Evolutionary conservation across 2,113 vertebrate species (phyloP).

Genomic region (Orycteropus afer): DNA sequence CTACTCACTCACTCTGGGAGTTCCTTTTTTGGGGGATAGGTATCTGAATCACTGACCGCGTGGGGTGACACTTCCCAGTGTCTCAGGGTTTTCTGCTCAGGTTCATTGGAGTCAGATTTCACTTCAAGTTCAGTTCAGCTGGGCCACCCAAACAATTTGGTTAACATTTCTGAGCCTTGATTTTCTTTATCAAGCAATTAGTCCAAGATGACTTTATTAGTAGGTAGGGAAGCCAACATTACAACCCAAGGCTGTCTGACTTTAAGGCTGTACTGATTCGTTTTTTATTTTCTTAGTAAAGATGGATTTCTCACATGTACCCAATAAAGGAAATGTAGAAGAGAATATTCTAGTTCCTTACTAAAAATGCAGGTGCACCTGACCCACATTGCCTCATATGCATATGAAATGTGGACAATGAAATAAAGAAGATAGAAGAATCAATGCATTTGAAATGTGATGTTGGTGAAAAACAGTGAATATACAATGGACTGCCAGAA

Average conservation of each 20-base stretch:
- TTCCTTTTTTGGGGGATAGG: not conserved
- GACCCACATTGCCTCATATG: not conserved
- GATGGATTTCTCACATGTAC: not conserved
- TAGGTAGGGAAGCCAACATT: not conserved
- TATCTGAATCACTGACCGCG: not conserved
- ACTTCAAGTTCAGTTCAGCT: not conserved
- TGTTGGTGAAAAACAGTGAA: not conserved
- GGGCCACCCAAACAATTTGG: not conserved
- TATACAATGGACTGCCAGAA: not conserved
- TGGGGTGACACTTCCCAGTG: rapidly evolving
- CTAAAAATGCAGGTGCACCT: no score
- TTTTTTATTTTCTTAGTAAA: not conserved
- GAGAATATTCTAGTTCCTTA: not conserved
- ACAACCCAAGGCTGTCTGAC: not conserved
- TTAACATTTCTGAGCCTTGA: not conserved
- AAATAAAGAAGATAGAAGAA: not conserved
- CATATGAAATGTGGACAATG: not conserved
- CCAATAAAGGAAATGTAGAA: not conserved
- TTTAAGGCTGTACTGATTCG: not conserved
- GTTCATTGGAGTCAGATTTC: rapidly evolving
- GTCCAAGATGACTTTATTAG: not conserved
- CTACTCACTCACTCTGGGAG: not conserved
- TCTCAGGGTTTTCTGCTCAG: not conserved
- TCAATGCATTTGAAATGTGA: not conserved
- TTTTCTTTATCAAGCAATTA: not conserved